phyloP scores from a whole-genome alignment of 2,888 invertebrate genomes.

The Sphaeridia pumilis region DNA sequence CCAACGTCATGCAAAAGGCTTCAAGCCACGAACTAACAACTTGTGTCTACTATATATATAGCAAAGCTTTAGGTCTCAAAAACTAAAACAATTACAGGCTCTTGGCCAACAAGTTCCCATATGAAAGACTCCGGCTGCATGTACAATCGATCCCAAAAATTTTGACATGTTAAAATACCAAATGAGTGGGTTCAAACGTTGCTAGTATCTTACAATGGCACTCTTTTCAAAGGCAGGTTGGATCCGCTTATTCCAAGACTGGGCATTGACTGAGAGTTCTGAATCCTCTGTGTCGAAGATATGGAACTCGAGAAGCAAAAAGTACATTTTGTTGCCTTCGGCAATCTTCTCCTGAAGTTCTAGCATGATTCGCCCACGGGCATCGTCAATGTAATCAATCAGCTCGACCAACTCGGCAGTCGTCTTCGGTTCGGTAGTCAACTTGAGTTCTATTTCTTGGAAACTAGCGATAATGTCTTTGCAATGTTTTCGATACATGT shows the following conservation, averaged over 20 bases:
- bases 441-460: slow-evolving; percentile 54
- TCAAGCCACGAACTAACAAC: not conserved
- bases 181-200: not conserved
- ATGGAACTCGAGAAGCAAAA: slow-evolving; percentile 63
- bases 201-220: slow-evolving; percentile 42
- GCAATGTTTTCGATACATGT: slow-evolving; percentile 21
- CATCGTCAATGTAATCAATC: slow-evolving; percentile 66
- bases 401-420: slow-evolving; percentile 71
- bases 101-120: slow-evolving; percentile 30
- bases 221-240: slow-evolving; percentile 70
- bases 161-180: not conserved
- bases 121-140: slow-evolving; percentile 34
- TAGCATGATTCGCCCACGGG: slow-evolving; percentile 58
- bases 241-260: slow-evolving; percentile 71
- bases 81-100: slow-evolving; percentile 20
- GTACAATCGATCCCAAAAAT: slow-evolving; percentile 10
- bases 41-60: not conserved
- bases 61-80: not conserved
- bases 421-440: slow-evolving; percentile 59
- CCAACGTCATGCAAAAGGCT: not conserved
- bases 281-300: slow-evolving; percentile 62
- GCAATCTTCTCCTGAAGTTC: slow-evolving; percentile 58
- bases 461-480: slow-evolving; percentile 48
- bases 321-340: slow-evolving; percentile 52
- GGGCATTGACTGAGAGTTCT: slow-evolving; percentile 63